Conservation (phyloP, 2,797 vertebrate species). For the Champsocephalus gunnari region DNA sequence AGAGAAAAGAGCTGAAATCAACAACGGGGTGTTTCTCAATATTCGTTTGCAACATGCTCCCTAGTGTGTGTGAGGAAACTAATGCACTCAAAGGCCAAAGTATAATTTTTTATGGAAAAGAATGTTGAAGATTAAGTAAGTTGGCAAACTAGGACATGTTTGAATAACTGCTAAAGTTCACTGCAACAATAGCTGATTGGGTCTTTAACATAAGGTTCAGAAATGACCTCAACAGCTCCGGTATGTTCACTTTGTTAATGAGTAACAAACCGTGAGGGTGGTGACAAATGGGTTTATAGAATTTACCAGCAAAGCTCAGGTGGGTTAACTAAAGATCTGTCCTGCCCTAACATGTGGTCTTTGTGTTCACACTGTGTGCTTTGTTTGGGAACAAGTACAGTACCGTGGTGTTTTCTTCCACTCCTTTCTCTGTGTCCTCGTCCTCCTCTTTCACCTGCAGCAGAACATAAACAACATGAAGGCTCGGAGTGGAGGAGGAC, state of each 20-base stretch:
- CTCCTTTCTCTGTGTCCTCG: slow-evolving; percentile 56
- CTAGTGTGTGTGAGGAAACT: slow-evolving; percentile 7
- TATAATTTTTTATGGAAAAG: slow-evolving; percentile 1
- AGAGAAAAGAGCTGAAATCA: slow-evolving; percentile 12
- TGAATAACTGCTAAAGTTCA: background rate
- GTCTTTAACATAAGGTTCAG: background rate
- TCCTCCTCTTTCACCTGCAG: slow-evolving; percentile 79
- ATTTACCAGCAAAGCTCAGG: slow-evolving; percentile 9
- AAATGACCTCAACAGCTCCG: slow-evolving; percentile 1
- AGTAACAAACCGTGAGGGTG: slow-evolving; percentile 9
- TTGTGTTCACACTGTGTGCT: slow-evolving; percentile 11
- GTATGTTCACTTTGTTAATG: slow-evolving; percentile 25
- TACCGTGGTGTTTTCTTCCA: slow-evolving; percentile 67
- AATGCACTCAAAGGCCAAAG: background rate
- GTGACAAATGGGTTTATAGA: slow-evolving; percentile 14
- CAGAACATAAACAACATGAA: slow-evolving; percentile 20
- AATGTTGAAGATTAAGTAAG: slow-evolving; percentile 3
- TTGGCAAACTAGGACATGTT: background rate
- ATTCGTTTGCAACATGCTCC: background rate
- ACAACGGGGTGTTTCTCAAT: slow-evolving; percentile 5
- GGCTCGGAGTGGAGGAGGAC: background rate
- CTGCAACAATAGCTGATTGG: background rate
- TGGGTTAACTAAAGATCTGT: background rate
- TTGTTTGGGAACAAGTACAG: slow-evolving; percentile 21
- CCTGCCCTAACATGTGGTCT: slow-evolving; percentile 7